Percentiles rank a stretch among this genome's conserved stretches.
These are phyloP conservation scores for Orbicella faveolata DNA, from an alignment of 64 coral and sea anemone species.

Conservation along the genomic window DNA sequence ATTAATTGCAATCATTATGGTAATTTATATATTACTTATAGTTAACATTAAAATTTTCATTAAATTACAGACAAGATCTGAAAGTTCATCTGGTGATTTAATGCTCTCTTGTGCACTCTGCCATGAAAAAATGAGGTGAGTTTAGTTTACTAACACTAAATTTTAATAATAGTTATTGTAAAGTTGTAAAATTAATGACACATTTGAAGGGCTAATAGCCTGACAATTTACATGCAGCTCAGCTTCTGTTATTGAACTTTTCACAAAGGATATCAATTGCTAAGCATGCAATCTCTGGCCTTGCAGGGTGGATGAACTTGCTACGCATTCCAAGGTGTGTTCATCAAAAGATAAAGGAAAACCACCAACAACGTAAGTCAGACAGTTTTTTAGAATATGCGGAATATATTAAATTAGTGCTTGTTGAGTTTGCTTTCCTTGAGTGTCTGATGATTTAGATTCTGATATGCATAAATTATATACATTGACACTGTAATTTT, in stretches of 20 bases:
- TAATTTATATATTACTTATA: neutral
- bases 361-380: conserved; percentile 71
- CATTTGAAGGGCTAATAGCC: too few relatives aligned
- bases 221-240: too few relatives aligned
- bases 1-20: too few relatives aligned
- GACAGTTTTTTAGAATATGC: too few relatives aligned
- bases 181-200: too few relatives aligned
- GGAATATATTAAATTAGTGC: too few relatives aligned
- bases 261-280: neutral
- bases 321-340: conserved; percentile 75
- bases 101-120: conserved; percentile 92
- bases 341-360: conserved; percentile 53
- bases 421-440: neutral
- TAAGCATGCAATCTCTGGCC: neutral
- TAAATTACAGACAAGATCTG: conserved; percentile 38
- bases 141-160: too few relatives aligned
- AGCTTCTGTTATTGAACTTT: neutral
- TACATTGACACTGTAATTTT: neutral
- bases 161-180: too few relatives aligned
- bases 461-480: neutral
- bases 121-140: conserved; percentile 81
- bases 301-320: conserved; percentile 63
- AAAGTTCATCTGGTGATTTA: conserved; percentile 60
- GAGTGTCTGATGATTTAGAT: neutral
- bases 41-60: neutral